Percentiles rank a stretch among this genome's conserved stretches.
phyloP scores from a whole-genome alignment of 2,888 invertebrate genomes.

The Opisthograptis luteolata region DNA sequence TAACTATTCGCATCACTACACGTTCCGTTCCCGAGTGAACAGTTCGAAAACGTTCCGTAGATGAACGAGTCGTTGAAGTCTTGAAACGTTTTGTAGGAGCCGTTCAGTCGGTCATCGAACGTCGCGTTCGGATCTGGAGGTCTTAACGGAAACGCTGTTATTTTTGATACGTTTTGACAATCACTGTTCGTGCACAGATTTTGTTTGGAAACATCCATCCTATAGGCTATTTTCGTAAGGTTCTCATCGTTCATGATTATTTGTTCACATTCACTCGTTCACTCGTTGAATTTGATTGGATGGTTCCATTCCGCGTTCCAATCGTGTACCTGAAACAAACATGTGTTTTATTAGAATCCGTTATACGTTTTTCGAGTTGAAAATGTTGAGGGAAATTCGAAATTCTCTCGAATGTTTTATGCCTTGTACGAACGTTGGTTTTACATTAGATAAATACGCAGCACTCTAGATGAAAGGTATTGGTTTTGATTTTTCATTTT shows the following conservation, averaged over 20 bases:
- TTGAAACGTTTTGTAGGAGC: constrained; percentile 50
- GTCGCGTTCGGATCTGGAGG: constrained; percentile 49
- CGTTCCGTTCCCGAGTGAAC: constrained; percentile 62
- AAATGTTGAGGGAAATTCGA: constrained; percentile 14
- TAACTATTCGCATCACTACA: constrained; percentile 78
- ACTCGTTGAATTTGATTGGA: constrained; percentile 5
- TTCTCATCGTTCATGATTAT: constrained; percentile 23
- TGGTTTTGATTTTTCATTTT: too few species aligned
- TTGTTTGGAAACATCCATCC: constrained; percentile 34
- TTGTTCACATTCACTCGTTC: constrained; percentile 11
- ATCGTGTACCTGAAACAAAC: constrained; percentile 37
- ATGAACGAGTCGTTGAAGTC: constrained; percentile 60
- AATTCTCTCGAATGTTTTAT: constrained; percentile 6
- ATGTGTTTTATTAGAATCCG: constrained; percentile 27
- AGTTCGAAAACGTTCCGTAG: constrained; percentile 56
- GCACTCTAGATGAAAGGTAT: too few species aligned
- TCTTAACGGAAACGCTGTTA: constrained; percentile 50
- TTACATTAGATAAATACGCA: constrained; percentile 1
- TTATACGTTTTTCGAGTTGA: constrained; percentile 20
- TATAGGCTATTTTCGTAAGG: constrained; percentile 23
- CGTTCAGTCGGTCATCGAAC: constrained; percentile 41
- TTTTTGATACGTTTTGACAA: constrained; percentile 60
- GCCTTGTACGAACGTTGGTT: constrained; percentile 8
- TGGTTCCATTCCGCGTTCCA: constrained; percentile 1
- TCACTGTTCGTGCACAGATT: constrained; percentile 39